phyloP scores from a whole-genome alignment of 2,797 vertebrate genomes.

The Mormyrus proboscirostris region DNA sequence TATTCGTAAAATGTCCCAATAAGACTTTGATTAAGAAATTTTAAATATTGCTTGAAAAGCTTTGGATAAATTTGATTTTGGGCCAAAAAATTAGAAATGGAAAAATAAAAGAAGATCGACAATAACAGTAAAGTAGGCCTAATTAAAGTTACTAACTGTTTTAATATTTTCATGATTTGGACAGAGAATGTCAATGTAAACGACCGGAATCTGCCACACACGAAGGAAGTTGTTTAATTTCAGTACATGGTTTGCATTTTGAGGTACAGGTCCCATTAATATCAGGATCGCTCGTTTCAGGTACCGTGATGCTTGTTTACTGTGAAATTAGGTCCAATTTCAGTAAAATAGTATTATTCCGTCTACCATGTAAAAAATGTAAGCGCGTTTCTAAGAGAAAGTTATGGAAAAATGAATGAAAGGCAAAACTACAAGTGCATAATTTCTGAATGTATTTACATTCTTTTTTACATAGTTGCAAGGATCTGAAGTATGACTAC shows the following conservation, averaged over 20 bases:
- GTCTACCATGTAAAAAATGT: neutral
- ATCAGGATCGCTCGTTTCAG: neutral
- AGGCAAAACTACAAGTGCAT: neutral
- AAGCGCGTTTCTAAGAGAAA: neutral
- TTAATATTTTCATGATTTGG: neutral
- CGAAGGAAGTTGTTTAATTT: neutral
- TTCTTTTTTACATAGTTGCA: slow-evolving; percentile 66
- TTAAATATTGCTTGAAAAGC: neutral
- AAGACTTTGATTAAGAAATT: neutral
- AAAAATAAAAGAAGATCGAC: neutral
- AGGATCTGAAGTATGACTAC: slow-evolving; percentile 69
- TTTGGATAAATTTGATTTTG: neutral
- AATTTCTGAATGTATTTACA: neutral
- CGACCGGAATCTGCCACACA: neutral
- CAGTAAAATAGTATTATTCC: neutral
- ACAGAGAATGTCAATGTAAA: neutral
- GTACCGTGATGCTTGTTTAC: neutral
- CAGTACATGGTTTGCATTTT: neutral
- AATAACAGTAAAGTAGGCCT: neutral
- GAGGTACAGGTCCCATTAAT: neutral
- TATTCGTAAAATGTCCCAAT: neutral
- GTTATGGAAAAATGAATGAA: neutral
- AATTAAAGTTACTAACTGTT: neutral
- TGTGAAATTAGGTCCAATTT: neutral
- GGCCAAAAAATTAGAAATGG: neutral